Evolutionary conservation across 2,888 invertebrate genomes (phyloP), one percentile per base, ranked within the genome.

Genomic region (Atrina japonica): DNA sequence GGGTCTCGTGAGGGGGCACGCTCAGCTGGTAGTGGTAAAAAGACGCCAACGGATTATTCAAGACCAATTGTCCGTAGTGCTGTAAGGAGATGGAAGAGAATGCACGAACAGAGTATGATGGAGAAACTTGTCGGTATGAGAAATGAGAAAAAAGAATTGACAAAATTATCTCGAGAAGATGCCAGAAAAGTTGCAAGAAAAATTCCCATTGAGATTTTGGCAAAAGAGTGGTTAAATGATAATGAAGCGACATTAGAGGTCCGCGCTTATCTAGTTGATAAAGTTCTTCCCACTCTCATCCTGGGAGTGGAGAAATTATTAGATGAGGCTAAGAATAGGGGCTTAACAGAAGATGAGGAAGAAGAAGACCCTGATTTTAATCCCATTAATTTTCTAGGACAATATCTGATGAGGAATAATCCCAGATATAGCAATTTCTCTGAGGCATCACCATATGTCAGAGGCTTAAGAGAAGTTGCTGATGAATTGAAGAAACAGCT

Each of bases 361-460:
- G 78, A 76, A 30, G 83, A 80, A 66, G 87, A 89, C 67, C 83
- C 86, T 18, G 86, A 89, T 66, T 91, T 91, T 78, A 91, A 91
- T 72, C 91, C 91, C 6, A 81, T 91, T 23, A 90, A 91, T 77
- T 90, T 83, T 73, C 75, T 91, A 21, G 91, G 90, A 11, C 89
- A 90, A 73, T 90, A 89, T 77, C 75, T 91, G 58, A 86, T 91
- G 87, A 84, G 90, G 66, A 90, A 91, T 77, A 91, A 91, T 75
- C 91, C 91, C 27, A 76, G 83, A 64, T 90, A 88, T 73, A 87
- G 88, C 72, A 90, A 90, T 70, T 89, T 90, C 70, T 83, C 88
- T n/a, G 90, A 90, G 71, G 88, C 89, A 5, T 90, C 90, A 29
- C 89, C 90, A 0, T 91, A 91, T 81, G 87, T 90, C 3, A 78